A percentile compares a stretch with the other conserved stretches of the same genome.
These are phyloP conservation scores for Catostylus mosaicus DNA, from an alignment of 30 jellyfish, hydroid and myxozoan genomes.

Conservation along the genomic window DNA sequence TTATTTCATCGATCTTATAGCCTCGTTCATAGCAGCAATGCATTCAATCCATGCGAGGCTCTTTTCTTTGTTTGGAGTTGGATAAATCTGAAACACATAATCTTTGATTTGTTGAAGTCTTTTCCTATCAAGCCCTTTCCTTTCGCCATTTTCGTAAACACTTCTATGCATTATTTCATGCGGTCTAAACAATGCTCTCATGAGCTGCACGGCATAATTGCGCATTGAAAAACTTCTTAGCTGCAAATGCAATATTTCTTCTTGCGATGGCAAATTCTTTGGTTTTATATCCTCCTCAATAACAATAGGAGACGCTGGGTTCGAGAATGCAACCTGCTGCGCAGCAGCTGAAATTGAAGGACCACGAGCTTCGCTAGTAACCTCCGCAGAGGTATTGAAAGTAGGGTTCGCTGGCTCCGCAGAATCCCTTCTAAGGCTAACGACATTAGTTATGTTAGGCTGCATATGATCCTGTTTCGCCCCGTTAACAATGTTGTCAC, in stretches of 20 bases:
- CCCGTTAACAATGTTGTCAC: neutral
- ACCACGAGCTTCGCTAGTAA: neutral
- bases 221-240: conserved; percentile 52
- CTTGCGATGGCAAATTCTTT: conserved; percentile 37
- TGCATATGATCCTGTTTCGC: neutral
- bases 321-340: neutral
- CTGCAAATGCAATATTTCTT: conserved; percentile 41
- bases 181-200: conserved; percentile 56
- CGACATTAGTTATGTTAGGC: conserved; percentile 44
- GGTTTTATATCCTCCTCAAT: conserved; percentile 52
- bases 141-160: conserved; percentile 40
- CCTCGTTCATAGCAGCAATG: conserved; percentile 65
- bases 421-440: conserved; percentile 42
- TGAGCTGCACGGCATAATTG: conserved; percentile 48
- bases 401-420: neutral
- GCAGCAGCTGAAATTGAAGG: neutral
- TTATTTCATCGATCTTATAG: conserved; percentile 28
- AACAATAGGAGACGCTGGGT: conserved; percentile 42
- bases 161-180: conserved; percentile 37
- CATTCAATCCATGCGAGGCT: conserved; percentile 68
- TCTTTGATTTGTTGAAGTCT: conserved; percentile 46
- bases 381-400: neutral
- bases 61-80: conserved; percentile 52
- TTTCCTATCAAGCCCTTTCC: conserved; percentile 45
- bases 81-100: conserved; percentile 47